A percentile compares a stretch with the other conserved stretches of the same genome.
These are phyloP conservation scores for Tonatia bakeri DNA, from an alignment of 2,113 vertebrate genomes.

Conservation along the genomic window DNA sequence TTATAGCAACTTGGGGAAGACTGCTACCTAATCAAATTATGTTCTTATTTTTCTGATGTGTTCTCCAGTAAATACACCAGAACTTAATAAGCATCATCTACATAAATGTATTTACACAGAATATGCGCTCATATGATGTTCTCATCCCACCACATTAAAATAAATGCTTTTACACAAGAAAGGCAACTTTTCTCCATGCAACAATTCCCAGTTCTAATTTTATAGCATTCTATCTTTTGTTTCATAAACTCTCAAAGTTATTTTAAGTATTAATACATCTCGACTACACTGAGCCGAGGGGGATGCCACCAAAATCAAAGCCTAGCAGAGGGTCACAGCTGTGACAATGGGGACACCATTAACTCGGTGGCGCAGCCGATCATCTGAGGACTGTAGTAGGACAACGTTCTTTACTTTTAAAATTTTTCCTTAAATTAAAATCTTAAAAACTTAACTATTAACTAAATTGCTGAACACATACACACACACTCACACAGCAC, in stretches of 20 bases:
- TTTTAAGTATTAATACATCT: background rate
- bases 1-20: background rate
- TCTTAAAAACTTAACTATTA: constrained; percentile 3
- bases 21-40: background rate
- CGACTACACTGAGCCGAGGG: background rate
- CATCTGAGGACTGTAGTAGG: background rate
- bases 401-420: background rate
- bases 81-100: background rate
- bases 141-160: background rate
- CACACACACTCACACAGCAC: background rate
- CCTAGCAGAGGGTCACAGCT: background rate
- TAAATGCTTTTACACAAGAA: background rate
- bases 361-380: background rate
- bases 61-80: background rate
- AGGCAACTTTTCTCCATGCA: background rate
- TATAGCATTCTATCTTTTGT: background rate
- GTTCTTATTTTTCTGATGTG: background rate
- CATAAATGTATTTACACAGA: background rate
- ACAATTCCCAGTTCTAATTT: background rate
- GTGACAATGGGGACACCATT: constrained; percentile 6
- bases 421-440: background rate
- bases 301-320: background rate
- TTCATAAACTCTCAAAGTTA: background rate
- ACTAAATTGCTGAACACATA: background rate
- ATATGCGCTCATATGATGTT: background rate